Conservation (phyloP, 2,888 invertebrate genomes). For the Nemotelus pantherinus region DNA sequence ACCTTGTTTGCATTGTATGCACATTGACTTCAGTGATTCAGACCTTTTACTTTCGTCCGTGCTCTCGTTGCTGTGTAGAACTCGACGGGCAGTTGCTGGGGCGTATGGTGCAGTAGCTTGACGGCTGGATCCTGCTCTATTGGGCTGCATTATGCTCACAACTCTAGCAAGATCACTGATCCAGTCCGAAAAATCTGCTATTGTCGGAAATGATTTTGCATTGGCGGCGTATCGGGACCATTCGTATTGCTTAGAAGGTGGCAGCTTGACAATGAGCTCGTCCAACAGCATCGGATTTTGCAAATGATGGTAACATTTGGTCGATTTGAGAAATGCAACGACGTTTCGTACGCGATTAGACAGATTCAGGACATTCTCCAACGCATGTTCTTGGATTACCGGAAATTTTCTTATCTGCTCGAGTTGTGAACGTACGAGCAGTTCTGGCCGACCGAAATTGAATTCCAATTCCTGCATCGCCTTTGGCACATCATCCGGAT, state of each 20-base stretch:
- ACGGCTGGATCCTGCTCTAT: background rate
- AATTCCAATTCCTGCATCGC: conserved; percentile 49
- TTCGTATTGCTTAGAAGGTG: background rate
- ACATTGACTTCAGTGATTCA: too few relatives aligned
- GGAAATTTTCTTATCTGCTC: conserved; percentile 49
- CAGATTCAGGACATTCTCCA: conserved; percentile 45
- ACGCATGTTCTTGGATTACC: conserved; percentile 39
- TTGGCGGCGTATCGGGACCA: background rate
- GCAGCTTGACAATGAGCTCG: conserved; percentile 2
- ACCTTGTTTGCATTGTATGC: background rate
- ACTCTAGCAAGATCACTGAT: background rate
- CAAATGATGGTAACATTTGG: background rate
- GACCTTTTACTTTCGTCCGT: too few relatives aligned
- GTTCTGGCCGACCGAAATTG: conserved; percentile 51
- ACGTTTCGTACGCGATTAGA: too few relatives aligned
- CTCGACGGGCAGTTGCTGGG: too few relatives aligned
- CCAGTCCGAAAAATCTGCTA: background rate
- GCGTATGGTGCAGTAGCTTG: background rate
- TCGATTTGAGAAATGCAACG: too few relatives aligned
- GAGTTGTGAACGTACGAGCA: conserved; percentile 50
- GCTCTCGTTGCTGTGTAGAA: background rate
- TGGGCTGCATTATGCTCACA: background rate
- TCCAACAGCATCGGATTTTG: background rate
- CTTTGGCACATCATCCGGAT: background rate
- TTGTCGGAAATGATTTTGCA: background rate